Base-by-base conservation (phyloP, 2,797 vertebrate genomes). In the Falco berigora region DNA sequence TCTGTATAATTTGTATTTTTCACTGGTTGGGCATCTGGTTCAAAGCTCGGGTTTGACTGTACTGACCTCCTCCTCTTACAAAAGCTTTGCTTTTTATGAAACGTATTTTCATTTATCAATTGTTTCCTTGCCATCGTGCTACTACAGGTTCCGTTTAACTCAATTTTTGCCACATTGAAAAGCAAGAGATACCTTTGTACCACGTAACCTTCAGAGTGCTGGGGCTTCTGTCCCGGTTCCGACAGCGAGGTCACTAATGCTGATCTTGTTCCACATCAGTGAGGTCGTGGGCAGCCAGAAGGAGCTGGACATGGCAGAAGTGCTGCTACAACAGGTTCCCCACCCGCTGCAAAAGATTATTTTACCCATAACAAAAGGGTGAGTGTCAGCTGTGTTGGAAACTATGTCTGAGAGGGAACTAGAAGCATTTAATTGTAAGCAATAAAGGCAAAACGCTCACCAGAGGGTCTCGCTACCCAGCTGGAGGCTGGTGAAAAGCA, bases 261-360 rank as follows among this genome's bases (percentile, higher is more conserved):
- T 34, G 16, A 4, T 83, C 55, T 73, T 83, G 63, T n/a, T 67
- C 81, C 75, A 4, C 50, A 3, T 66, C 78, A 97, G 96, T 2
- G 20, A 85, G 72, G 25, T 46, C 52, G 0, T 91, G 95, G 94
- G 69, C 71, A 27, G 67, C 63, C 94, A 63, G 91, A 75, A 93
- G 75, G 10, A 95, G 77, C 75, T 4, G 55, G 86, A 49, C 13
- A 0, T 34, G 86, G 92, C 47, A 88, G 84, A 96, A 92, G 6
- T 92, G 90, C 61, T 96, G 96, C 74, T 68, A 71, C 86, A 63
- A 20, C 84, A 93, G 50, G 6, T 74, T 86, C 49, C 94, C 94
- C 61, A 68, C 58, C 36, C 59, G 7, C 10, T 97, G 95, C 92
- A 97, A 89, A 67, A 78, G 92, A 18, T 19, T 17, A 1, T 93